Conservation (phyloP, 2,113 vertebrate genomes). For the Paradoxurus hermaphroditus region DNA sequence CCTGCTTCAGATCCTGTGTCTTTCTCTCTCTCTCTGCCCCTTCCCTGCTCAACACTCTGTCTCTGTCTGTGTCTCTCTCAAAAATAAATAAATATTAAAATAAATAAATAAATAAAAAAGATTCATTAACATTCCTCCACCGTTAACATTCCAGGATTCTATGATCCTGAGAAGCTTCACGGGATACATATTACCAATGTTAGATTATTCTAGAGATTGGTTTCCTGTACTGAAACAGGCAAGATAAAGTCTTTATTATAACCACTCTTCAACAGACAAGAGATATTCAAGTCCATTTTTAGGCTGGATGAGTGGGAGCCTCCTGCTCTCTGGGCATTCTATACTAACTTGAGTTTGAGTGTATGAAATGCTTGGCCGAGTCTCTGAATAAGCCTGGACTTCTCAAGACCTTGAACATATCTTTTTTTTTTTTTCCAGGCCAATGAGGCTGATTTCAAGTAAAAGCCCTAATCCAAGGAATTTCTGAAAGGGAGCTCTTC, state of each 20-base stretch:
- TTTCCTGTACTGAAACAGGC: neutral
- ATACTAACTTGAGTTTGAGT: neutral
- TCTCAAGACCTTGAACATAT: neutral
- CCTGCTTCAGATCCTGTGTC: too few species aligned
- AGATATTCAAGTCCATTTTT: neutral
- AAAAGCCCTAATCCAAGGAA: constrained; percentile 14
- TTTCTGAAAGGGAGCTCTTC: neutral
- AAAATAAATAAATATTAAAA: too few species aligned
- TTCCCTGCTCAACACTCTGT: too few species aligned
- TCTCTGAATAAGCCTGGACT: neutral
- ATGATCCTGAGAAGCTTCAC: neutral
- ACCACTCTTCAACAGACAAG: neutral
- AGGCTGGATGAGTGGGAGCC: neutral
- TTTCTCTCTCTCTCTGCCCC: too few species aligned
- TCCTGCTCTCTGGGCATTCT: neutral
- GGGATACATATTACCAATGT: neutral
- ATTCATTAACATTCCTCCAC: neutral
- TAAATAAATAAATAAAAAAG: too few species aligned
- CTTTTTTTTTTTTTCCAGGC: neutral
- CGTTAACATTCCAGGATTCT: neutral
- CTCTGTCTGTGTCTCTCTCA: too few species aligned
- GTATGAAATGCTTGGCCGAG: neutral
- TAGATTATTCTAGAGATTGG: neutral
- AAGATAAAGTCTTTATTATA: neutral
- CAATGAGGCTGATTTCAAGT: neutral